These are phyloP conservation scores for Picus viridis DNA, from an alignment of 2,797 vertebrate genomes.

Conservation along the genomic window DNA sequence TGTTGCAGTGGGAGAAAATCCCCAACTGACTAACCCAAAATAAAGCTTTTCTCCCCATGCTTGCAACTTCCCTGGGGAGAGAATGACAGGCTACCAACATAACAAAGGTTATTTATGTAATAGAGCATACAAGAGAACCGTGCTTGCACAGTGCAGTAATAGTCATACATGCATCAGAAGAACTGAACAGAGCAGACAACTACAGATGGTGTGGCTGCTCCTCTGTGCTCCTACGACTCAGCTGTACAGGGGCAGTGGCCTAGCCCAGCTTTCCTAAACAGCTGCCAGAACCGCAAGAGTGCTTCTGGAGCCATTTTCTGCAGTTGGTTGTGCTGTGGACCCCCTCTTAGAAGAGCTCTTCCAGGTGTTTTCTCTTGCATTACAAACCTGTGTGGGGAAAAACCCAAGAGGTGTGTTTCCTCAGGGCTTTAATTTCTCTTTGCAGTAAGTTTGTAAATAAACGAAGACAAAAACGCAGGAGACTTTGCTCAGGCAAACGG, in stretches of 20 bases:
- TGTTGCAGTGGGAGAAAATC: not conserved
- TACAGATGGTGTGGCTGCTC: not conserved
- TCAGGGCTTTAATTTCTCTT: not conserved
- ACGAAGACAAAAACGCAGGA: not conserved
- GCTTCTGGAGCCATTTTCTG: fast-evolving
- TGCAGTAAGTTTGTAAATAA: not conserved
- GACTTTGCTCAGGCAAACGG: not conserved
- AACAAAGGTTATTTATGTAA: not conserved
- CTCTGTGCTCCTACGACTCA: fast-evolving
- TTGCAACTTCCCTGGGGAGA: not conserved
- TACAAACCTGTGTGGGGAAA: not conserved
- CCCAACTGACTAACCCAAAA: not conserved
- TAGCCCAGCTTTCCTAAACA: not conserved
- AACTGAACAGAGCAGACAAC: not conserved
- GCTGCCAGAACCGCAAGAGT: not conserved
- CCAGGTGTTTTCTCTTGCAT: not conserved
- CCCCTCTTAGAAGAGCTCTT: not conserved
- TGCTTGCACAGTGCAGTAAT: not conserved
- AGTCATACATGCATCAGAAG: not conserved
- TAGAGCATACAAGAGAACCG: not conserved
- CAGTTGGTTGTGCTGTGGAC: not conserved
- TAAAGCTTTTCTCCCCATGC: not conserved
- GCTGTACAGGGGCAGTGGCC: not conserved
- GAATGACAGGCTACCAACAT: not conserved
- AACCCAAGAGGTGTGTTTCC: not conserved